Conservation (phyloP, 2,113 vertebrate genomes). For the Aphyosemion australe region DNA sequence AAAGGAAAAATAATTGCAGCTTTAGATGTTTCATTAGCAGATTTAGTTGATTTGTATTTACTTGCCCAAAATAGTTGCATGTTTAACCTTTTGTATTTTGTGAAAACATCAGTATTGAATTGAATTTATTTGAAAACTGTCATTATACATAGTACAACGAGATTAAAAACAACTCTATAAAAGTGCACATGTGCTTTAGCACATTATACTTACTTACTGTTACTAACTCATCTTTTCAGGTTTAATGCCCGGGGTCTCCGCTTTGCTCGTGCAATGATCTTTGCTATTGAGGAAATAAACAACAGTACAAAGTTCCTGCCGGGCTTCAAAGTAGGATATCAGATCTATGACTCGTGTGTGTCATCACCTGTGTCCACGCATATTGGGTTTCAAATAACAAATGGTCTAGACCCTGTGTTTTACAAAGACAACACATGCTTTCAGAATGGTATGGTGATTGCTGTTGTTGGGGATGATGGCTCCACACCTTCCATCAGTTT, state of each 20-base stretch:
- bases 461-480: conserved; percentile 3
- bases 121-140: no score
- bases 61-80: neutral
- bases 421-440: conserved; percentile 38
- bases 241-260: neutral
- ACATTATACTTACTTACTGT: no score
- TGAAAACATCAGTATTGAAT: neutral
- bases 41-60: neutral
- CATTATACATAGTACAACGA: no score
- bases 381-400: neutral
- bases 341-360: conserved; percentile 72
- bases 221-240: neutral
- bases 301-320: conserved; percentile 72
- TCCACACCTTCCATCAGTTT: conserved; percentile 4
- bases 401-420: conserved; percentile 25
- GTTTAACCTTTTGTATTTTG: no score
- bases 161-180: no score
- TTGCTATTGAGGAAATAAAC: conserved; percentile 78
- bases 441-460: conserved; percentile 13
- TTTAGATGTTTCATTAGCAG: no score
- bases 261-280: conserved; percentile 28
- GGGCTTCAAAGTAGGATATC: conserved; percentile 66
- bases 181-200: no score
- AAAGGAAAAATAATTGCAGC: neutral
- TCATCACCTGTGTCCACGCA: conserved; percentile 31